Evolutionary conservation across 2,797 vertebrate genomes (phyloP).

Genomic region (Prunella strophiata): DNA sequence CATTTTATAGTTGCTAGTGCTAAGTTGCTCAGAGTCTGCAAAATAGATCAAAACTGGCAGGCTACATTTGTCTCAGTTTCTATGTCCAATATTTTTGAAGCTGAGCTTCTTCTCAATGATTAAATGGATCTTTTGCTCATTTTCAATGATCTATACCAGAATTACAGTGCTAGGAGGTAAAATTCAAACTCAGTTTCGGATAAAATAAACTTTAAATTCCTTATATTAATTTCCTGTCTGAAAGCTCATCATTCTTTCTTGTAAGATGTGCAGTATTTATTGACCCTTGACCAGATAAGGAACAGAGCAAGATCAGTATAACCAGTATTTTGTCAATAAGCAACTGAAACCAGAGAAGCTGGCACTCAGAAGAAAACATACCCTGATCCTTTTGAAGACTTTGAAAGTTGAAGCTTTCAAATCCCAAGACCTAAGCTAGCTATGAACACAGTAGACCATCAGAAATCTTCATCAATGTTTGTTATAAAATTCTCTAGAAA

Average conservation of each 20-base stretch:
- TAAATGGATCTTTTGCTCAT: not conserved
- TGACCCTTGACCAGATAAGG: not conserved
- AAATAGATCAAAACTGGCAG: not conserved
- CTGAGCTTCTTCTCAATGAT: not conserved
- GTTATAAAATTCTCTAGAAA: not conserved
- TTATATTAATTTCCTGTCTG: not conserved
- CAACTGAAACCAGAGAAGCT: not conserved
- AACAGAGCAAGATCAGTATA: not conserved
- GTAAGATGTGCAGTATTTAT: not conserved
- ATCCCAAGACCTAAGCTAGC: not conserved
- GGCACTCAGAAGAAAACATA: not conserved
- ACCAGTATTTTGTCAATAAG: not conserved
- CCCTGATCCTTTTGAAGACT: not conserved
- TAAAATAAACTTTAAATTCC: not conserved
- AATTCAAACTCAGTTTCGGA: not conserved
- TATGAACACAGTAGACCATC: not conserved
- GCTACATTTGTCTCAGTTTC: not conserved
- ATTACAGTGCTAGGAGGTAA: not conserved
- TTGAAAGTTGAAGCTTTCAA: not conserved
- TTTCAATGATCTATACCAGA: not conserved
- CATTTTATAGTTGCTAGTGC: not conserved
- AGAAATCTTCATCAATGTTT: not conserved
- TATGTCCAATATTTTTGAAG: not conserved
- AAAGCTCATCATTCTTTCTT: not conserved
- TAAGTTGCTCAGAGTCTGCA: not conserved